Conservation (phyloP, 2,797 vertebrate species). For the Dryobates pubescens region DNA sequence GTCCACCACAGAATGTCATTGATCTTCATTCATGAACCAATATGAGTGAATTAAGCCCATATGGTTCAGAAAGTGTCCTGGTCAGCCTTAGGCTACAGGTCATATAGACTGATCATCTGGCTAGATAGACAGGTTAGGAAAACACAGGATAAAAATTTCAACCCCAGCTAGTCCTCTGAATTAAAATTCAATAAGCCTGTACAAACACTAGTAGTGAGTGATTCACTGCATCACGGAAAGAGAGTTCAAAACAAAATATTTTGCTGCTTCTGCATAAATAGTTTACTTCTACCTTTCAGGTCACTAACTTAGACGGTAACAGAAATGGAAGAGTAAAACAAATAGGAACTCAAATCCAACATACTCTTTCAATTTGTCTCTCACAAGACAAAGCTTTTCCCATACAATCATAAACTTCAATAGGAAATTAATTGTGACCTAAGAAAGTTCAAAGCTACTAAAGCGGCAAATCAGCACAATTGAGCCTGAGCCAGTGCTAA, state of each 20-base stretch:
- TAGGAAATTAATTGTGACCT: background rate
- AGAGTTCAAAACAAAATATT: background rate
- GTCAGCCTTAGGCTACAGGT: background rate
- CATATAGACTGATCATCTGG: background rate
- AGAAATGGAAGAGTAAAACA: background rate
- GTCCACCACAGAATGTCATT: background rate
- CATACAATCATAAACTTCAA: background rate
- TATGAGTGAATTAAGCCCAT: too few species aligned
- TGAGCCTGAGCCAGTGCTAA: background rate
- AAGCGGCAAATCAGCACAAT: conserved; percentile 11
- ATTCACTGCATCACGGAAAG: background rate
- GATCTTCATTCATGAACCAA: background rate
- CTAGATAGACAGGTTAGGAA: background rate
- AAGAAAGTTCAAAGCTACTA: background rate
- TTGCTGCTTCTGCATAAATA: background rate
- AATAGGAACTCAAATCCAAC: background rate
- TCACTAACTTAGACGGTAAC: background rate
- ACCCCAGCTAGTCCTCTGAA: background rate
- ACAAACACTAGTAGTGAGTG: background rate
- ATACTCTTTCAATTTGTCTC: background rate
- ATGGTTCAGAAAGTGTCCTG: background rate
- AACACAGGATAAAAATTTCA: background rate
- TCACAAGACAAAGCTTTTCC: background rate
- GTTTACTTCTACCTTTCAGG: background rate
- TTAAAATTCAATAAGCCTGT: background rate